phyloP scores from a whole-genome alignment of 2,113 vertebrate genomes.

The Rattus norvegicus region DNA sequence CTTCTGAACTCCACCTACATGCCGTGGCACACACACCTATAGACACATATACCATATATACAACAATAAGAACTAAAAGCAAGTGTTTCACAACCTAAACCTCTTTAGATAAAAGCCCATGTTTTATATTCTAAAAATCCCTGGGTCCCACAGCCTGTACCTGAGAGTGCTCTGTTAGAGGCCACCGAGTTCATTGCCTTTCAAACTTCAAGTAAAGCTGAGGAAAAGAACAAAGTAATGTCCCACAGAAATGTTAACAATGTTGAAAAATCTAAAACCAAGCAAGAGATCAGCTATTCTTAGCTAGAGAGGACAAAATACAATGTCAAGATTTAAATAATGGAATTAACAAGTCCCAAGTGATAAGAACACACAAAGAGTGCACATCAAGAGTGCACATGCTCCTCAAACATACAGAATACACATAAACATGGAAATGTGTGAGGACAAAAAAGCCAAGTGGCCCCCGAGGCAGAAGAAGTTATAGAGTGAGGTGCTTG shows the following conservation, averaged over 20 bases:
- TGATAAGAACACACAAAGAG: not conserved
- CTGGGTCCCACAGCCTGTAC: not conserved
- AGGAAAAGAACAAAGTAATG: not conserved
- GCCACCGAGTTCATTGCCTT: not conserved
- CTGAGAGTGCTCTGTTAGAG: not conserved
- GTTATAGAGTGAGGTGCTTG: not conserved
- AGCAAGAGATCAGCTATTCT: not conserved
- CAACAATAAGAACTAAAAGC: not conserved
- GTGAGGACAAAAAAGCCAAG: not conserved
- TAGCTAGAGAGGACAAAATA: not conserved
- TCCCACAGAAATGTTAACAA: not conserved
- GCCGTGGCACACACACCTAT: not conserved
- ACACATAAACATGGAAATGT: not conserved
- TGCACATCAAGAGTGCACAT: not conserved
- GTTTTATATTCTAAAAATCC: conserved; percentile 1
- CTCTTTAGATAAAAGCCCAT: not conserved
- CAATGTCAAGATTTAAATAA: not conserved
- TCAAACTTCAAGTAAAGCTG: not conserved
- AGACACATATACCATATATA: not conserved
- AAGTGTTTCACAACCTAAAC: not conserved
- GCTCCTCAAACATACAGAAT: not conserved
- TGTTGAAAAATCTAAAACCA: not conserved
- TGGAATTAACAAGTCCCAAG: not conserved
- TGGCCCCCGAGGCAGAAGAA: conserved; percentile 21
- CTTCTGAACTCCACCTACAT: not conserved